phyloP scores from a whole-genome alignment of 1,140 invertebrate genomes.

The Drosophila setifemur region DNA sequence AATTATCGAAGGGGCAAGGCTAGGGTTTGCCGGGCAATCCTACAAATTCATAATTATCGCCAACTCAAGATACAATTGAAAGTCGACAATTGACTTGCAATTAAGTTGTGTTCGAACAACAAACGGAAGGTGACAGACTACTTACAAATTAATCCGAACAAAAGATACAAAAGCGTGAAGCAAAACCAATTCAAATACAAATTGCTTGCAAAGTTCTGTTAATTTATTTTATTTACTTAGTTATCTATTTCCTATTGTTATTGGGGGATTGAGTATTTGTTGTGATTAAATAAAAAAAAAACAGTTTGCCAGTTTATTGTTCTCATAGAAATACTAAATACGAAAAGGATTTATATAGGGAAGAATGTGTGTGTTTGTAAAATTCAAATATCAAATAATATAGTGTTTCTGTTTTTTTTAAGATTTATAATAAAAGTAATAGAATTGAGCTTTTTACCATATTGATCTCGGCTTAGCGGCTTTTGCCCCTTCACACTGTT shows the following conservation, averaged over 20 bases:
- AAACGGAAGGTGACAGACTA: constrained; percentile 9
- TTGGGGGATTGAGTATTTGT: too few species aligned
- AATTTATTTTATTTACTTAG: constrained; percentile 14
- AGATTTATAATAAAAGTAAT: too few species aligned
- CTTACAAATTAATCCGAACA: constrained; percentile 12
- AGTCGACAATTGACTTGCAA: constrained; percentile 8
- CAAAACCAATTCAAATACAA: neutral
- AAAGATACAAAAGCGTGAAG: neutral
- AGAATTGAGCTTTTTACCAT: too few species aligned
- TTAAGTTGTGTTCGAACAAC: constrained; percentile 12
- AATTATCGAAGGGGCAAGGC: neutral
- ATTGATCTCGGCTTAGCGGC: constrained; percentile 15
- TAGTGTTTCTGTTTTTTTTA: too few species aligned
- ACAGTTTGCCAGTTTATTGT: neutral
- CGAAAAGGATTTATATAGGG: too few species aligned
- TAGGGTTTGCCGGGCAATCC: constrained; percentile 15
- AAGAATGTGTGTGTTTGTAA: too few species aligned
- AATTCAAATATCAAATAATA: too few species aligned
- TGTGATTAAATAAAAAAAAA: too few species aligned
- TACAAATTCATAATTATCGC: constrained; percentile 14
- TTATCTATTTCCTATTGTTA: neutral
- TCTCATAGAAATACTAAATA: neutral
- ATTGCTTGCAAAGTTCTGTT: constrained; percentile 1
- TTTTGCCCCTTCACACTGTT: constrained; percentile 1
- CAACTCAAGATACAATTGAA: constrained; percentile 9